Conservation (phyloP, 2,113 vertebrate genomes). For the Anarhynchus alexandrinus region DNA sequence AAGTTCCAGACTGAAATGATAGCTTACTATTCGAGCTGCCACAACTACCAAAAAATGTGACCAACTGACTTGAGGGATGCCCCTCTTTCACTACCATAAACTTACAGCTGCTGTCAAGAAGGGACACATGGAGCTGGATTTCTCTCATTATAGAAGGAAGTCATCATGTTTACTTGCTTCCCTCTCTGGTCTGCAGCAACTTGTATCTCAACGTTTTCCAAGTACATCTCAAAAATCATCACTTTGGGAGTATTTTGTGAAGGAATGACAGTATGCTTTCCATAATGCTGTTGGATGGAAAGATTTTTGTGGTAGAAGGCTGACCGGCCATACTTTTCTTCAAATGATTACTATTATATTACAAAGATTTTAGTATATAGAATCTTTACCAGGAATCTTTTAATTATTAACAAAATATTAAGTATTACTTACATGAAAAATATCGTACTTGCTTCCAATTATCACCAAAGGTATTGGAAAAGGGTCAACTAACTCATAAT, state of each 20-base stretch:
- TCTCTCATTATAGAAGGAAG: neutral
- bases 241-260: neutral
- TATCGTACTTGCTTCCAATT: constrained; percentile 93
- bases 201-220: neutral
- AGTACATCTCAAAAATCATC: neutral
- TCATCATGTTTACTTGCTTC: neutral
- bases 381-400: neutral
- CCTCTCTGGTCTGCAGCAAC: neutral
- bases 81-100: neutral
- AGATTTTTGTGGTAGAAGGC: neutral
- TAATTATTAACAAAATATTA: neutral
- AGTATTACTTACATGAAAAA: constrained; percentile 86
- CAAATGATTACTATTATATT: neutral
- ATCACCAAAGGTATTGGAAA: constrained; percentile 92
- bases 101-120: neutral
- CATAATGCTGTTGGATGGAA: neutral
- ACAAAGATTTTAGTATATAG: neutral
- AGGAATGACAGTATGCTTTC: neutral
- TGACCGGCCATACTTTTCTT: neutral
- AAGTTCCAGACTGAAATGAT: neutral
- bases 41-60: neutral
- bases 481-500: constrained; percentile 89
- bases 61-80: neutral
- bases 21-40: neutral
- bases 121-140: neutral